Base-by-base conservation (phyloP, 2,888 invertebrate species). In the Caenorhabditis angaria region DNA sequence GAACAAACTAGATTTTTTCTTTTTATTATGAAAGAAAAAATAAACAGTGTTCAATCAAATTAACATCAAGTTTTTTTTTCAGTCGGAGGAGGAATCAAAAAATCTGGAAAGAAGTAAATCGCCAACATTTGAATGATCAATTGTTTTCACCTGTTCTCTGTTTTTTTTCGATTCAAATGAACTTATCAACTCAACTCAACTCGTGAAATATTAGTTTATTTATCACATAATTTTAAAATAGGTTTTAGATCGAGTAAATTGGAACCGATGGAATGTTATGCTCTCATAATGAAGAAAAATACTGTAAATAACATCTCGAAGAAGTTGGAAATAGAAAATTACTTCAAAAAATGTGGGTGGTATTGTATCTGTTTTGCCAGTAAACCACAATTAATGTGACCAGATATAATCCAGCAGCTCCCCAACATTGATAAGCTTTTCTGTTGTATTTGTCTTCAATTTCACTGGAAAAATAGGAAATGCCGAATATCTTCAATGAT, bases 321-420 rank as follows among this genome's bases (percentile, higher is more conserved):
- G n/a, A n/a, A 12, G 12, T 51, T 51, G 25, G 25, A 18, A 18
- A n/a, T n/a, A n/a, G n/a, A n/a, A n/a, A n/a, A n/a, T n/a, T n/a
- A n/a, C n/a, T 57, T 41, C 25, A 64, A 65, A 70, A 62, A 48
- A 70, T 65, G 53, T 61, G 57, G 28, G 74, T 65, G 24, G 81
- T 77, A 77, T 85, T 85, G 75, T 77, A 85, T 69, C 85, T 83
- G 73, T 88, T 88, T 66, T 87, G 87, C 87, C 87, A 87, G 73
- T 85, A 83, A 27, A 85, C 86, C 48, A 80, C 86, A 61, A 89
- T 82, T 65, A 90, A 84, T 12, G 88, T 87, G 51, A 88, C 83
- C 12, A 88, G 85, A 65, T 90, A 90, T 65, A 89, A 82, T 24
- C 88, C 89, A 27, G 89, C 89, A 10, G 90, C 90, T 41, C 89